Conservation (phyloP, 2,113 vertebrate genomes). For the Heterochromis multidens region DNA sequence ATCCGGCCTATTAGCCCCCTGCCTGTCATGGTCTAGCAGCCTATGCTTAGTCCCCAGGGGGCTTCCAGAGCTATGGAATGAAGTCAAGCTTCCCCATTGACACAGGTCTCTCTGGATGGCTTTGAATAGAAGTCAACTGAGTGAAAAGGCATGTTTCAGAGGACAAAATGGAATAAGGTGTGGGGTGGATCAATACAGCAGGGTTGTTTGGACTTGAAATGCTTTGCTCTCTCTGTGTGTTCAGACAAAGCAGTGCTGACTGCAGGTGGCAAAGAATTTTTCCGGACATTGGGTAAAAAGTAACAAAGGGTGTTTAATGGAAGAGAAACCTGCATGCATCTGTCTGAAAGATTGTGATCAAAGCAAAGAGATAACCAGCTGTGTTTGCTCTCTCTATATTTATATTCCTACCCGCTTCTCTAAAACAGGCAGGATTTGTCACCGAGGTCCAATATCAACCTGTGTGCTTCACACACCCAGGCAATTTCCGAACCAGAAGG, state of each 20-base stretch:
- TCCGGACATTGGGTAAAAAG: conserved; percentile 56
- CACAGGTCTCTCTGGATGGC: conserved; percentile 69
- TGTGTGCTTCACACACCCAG: conserved; percentile 33
- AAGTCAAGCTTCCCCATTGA: conserved; percentile 75
- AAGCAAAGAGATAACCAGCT: conserved; percentile 51
- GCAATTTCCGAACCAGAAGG: conserved; percentile 50
- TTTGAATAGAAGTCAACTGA: conserved; percentile 77
- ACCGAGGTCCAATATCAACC: conserved; percentile 43
- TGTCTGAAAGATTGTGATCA: conserved; percentile 59
- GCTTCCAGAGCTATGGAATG: conserved; percentile 68
- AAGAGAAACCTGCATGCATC: conserved; percentile 57
- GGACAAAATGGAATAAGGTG: conserved; percentile 70
- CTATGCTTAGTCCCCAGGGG: conserved; percentile 68
- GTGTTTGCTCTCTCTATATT: conserved; percentile 15
- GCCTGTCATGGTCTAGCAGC: conserved; percentile 69
- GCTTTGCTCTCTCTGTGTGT: conserved; percentile 60
- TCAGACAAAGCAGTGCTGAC: conserved; percentile 65
- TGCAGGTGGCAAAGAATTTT: conserved; percentile 66
- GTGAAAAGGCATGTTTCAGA: conserved; percentile 76
- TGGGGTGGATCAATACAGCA: conserved; percentile 67
- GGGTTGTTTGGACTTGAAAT: conserved; percentile 62
- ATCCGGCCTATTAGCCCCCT: conserved; percentile 77
- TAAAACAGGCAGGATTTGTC: conserved; percentile 44
- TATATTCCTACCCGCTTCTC: conserved; percentile 13
- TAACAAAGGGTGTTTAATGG: conserved; percentile 65